These are phyloP conservation scores for Apocheima hispidaria DNA, from an alignment of 2,888 invertebrate species.

Conservation along the genomic window DNA sequence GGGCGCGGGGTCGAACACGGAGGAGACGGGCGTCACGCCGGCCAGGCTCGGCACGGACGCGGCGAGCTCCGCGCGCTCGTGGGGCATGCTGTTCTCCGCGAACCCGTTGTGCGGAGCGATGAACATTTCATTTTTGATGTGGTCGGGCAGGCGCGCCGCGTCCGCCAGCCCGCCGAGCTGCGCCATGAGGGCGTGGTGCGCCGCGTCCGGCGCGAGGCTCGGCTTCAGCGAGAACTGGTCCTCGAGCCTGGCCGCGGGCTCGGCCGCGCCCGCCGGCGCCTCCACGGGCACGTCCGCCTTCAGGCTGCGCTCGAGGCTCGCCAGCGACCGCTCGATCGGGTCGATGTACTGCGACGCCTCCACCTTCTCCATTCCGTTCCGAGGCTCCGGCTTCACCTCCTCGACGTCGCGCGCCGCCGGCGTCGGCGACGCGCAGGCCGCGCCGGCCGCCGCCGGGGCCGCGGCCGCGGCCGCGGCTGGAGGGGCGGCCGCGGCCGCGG, in stretches of 20 bases:
- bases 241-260: conserved; percentile 80
- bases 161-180: conserved; percentile 77
- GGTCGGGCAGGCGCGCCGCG: conserved; percentile 71
- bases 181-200: conserved; percentile 78
- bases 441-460: conserved; percentile 41
- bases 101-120: conserved; percentile 77
- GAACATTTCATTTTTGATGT: conserved; percentile 74
- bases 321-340: conserved; percentile 90
- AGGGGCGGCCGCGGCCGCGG: conserved; percentile 43
- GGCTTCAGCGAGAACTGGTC: conserved; percentile 78
- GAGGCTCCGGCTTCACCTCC: conserved; percentile 64
- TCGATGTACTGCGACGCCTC: conserved; percentile 85
- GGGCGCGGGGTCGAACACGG: conserved; percentile 89
- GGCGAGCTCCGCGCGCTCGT: conserved; percentile 69
- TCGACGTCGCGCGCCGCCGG: conserved; percentile 58
- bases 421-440: conserved; percentile 57
- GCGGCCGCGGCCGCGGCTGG: conserved; percentile 27
- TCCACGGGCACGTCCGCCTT: conserved; percentile 86
- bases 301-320: conserved; percentile 88
- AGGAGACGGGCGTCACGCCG: conserved; percentile 82
- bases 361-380: conserved; percentile 77
- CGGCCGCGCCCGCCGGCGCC: conserved; percentile 79
- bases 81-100: conserved; percentile 69
- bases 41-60: conserved; percentile 63
- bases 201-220: conserved; percentile 67